Evolutionary conservation across 1,140 invertebrate species (phyloP), one percentile per base, ranked within the genome.

Genomic region (Bombyx mandarina): DNA sequence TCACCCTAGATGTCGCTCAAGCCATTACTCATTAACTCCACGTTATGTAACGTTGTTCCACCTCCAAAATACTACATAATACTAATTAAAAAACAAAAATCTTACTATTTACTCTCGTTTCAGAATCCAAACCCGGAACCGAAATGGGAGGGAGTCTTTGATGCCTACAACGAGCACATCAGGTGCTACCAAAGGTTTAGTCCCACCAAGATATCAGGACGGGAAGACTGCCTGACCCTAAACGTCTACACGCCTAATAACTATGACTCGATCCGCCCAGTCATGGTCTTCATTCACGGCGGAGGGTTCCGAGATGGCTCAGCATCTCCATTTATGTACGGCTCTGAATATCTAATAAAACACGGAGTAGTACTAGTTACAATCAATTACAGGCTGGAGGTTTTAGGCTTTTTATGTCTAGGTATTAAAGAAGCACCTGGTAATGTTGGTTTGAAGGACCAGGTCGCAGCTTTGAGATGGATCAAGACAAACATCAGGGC

Each of bases 311-410:
- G 44, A 3, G 52, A 48, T 12, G 53, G 53, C 18, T 54, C 53
- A 26, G 43, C n/a, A 22, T 54, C 53, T 9, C 53, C 9, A 35
- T 56, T 49, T n/a, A 10, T 48, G n/a, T 48, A 48, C 54, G 54
- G 54, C 9, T 26, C 54, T 8, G 54, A 56, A 43, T 91, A 89
- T 69, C 73, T 93, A 3, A 63, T 93, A 8, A 89, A 90, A 58
- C 88, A 92, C 45, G 90, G 90, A 60, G 85, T 93, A 0, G 88
- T 94, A 18, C 60, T 94, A 1, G 91, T 94, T 3, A 92, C 91
- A 2, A 80, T 93, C 8, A 94, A 94, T 71, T 94, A 91, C 60
- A 86, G 93, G 66, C 68, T 93, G 7, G 92, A 92, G 60, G 76
- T 89, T 50, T 76, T 92, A 57, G 93, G 93, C 44, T 93, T 92